Evolutionary conservation across 2,797 vertebrate species (phyloP), one percentile per base, ranked within the genome.

Genomic region (Sebastes hubbsi): DNA sequence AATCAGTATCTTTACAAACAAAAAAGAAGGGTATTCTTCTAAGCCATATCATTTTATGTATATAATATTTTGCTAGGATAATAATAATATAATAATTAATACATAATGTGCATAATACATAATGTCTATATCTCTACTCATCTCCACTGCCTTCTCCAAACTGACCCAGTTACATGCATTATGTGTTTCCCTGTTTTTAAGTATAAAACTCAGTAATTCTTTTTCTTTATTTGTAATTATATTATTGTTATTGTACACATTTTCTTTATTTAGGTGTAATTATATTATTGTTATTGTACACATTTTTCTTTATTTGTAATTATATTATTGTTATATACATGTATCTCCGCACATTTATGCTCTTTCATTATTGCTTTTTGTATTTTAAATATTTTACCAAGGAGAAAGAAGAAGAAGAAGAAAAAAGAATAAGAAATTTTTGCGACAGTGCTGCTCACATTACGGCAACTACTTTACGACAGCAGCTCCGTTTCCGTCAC

Each of bases 391-490:
- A 7, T 46, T 46, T 2, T 16, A 46, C 0, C 0, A 46, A 46
- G 42, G 16, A 46, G 42, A 18, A 52, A 27, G 25, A 59, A 59
- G 25, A 7, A 25, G 7, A 5, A 52, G 11, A 52, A 62, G 3
- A n/a, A 46, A 5, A 46, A 5, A 2, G 16, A 29, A 16, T 10
- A 12, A 12, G 12, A 4, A 1, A 1, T 24, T 0, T 87, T 91
- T 83, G 30, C 89, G 86, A 89, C 87, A 87, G 56, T 75, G 8
- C 9, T 2, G 27, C 20, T 58, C 25, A 18, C 12, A 1, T 67
- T 79, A 20, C 69, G 69, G 18, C 10, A 1, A 18, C 20, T 20
- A 0, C 5, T 78, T 87, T 82, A 22, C 92, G 90, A 72, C 81
- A 84, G 4, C 67, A 20, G 3, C 8, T 12, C 22, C 0, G 1